Base-by-base conservation (phyloP, 92 coral and sea anemone genomes). In the Porites divaricata region DNA sequence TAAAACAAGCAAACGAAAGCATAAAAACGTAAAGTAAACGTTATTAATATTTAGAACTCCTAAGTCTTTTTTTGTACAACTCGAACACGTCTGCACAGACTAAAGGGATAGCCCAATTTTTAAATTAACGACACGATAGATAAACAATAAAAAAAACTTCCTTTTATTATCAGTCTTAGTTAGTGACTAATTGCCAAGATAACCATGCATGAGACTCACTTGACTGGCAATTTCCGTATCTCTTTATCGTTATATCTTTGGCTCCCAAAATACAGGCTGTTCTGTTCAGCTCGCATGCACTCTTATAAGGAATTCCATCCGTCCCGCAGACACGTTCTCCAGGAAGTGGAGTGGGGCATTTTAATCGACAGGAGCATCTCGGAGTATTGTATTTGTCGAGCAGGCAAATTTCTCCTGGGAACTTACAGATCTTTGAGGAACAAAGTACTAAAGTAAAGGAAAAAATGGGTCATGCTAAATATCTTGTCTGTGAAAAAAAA, bases 261-360 rank as follows among this genome's bases (percentile, higher is more conserved):
- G 49, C 50, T 17, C 96, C 96, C 54, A 93, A 90, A 80, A 93
- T 88, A 83, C 97, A 93, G 54, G 97, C 90, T 21, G 97, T 93
- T 66, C 87, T 83, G 80, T 93, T 91, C 51, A 93, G 86, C 53
- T 72, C 87, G 74, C 97, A 93, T 9, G 54, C 83, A 28, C 91
- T 91, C 21, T 62, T 61, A 77, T 93, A 93, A 11, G 97, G 92
- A 16, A 93, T 77, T 4, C 95, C 95, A 86, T 93, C 97, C 1
- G 84, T 91, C 9, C 95, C 94, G 64, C 97, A 93, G 8, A 93
- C 94, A 17, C 66, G 70, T 16, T 81, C 90, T 19, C 72, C 79
- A 50, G 57, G 81, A 13, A 21, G 65, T 10, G 87, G 83, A 12
- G 58, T 54, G 69, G 95, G 97, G 24, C 97, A 93, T 20, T 67